Evolutionary conservation across 2,113 vertebrate species (phyloP), one percentile per base, ranked within the genome.

Genomic region (Herpailurus yagouaroundi): DNA sequence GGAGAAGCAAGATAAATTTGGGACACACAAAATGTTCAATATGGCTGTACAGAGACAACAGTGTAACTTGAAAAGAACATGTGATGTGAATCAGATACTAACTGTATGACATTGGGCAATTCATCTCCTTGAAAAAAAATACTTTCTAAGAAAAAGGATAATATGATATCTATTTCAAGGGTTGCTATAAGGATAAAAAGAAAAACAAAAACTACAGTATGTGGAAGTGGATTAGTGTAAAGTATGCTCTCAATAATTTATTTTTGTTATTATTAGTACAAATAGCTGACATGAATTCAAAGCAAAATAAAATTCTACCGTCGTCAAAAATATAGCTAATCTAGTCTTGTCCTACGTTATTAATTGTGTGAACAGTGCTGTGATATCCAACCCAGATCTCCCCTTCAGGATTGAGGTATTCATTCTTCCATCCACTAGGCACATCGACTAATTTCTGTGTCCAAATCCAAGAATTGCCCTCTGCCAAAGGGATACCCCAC

Each of bases 71-170:
- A 80, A 92, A 89, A 76, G 5, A 90, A 36, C 50, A 86, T 64
- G 25, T 33, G 27, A 81, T 85, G 6, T 73, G 68, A 91, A 86
- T 81, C 27, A 48, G 68, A 92, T 57, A 79, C 19, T 38, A 77
- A 33, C 36, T 89, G 16, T 48, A 52, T 81, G 38, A 69, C 6
- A 33, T 3, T 74, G 4, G 11, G 33, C 71, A 50, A 96, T 82
- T 92, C n/a, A 66, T 90, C 60, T 86, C 50, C 66, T 48, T 90
- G 18, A 87, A 86, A 94, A 94, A 60, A 95, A 82, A 71, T 74
- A 68, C 3, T 76, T 95, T 87, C 90, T 45, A 79, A 73, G 38
- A 89, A 91, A 92, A 92, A 69, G 29, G 11, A 4, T 69, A 68
- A 63, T 50, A 69, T 45, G 25, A 82, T 96, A 84, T 23, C 38